phyloP scores from a whole-genome alignment of 2,888 invertebrate species.

The Nebria salina region DNA sequence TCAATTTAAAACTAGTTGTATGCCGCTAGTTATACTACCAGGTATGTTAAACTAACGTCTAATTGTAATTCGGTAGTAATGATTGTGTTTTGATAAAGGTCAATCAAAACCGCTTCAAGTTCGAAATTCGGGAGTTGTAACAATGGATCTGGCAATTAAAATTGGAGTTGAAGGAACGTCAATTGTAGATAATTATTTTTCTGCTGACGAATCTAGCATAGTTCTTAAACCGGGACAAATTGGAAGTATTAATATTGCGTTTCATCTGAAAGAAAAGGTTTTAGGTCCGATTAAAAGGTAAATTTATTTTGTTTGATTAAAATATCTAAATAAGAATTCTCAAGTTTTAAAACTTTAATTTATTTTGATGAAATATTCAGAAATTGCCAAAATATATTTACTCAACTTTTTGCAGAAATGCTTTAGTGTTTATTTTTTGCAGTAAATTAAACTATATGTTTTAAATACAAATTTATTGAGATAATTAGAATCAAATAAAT shows the following conservation, averaged over 20 bases:
- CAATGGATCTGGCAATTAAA: slow-evolving; percentile 22
- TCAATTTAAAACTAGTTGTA: slow-evolving; percentile 30
- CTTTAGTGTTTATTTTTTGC: too few relatives aligned
- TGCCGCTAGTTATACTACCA: slow-evolving; percentile 24
- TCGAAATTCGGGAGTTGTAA: slow-evolving; percentile 31
- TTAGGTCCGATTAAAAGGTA: slow-evolving; percentile 26
- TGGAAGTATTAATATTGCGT: slow-evolving; percentile 28
- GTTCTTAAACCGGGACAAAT: slow-evolving; percentile 27
- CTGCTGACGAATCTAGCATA: slow-evolving; percentile 18
- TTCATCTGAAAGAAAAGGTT: slow-evolving; percentile 17
- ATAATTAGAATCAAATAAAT: not conserved
- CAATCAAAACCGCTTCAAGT: slow-evolving; percentile 33
- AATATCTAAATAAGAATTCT: too few relatives aligned
- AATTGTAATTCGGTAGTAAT: not conserved
- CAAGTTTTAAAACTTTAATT: too few relatives aligned
- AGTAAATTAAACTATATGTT: not conserved
- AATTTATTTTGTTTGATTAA: not conserved
- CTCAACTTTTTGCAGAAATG: too few relatives aligned
- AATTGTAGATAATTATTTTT: slow-evolving; percentile 16
- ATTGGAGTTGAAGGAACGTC: not conserved
- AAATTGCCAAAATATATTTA: too few relatives aligned
- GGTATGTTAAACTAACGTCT: slow-evolving; percentile 11
- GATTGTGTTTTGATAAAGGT: not conserved
- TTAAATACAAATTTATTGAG: not conserved
- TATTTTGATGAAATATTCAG: too few relatives aligned